Evolutionary conservation across 2,797 vertebrate genomes (phyloP).

Genomic region (Myripristis jacobus): DNA sequence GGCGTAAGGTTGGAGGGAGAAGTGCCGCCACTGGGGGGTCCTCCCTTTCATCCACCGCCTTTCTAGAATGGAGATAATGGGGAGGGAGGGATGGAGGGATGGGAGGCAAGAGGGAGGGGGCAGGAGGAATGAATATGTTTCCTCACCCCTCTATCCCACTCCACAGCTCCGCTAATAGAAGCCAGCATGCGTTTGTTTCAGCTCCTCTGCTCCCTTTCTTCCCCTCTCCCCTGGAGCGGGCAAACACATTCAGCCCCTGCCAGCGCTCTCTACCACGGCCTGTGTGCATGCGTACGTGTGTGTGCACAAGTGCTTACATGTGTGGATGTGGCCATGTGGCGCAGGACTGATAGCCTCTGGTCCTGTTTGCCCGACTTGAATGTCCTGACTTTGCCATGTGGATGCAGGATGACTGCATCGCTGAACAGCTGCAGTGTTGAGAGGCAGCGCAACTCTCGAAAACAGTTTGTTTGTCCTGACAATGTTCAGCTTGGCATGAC

Average conservation of each 20-base stretch:
- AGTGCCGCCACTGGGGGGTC: slow-evolving; percentile 74
- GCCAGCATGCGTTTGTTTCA: slow-evolving; percentile 83
- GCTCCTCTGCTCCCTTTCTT: slow-evolving; percentile 79
- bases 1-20: slow-evolving; percentile 74
- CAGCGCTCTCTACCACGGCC: slow-evolving; percentile 62
- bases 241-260: slow-evolving; percentile 78
- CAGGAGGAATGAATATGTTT: slow-evolving; percentile 71
- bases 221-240: slow-evolving; percentile 71
- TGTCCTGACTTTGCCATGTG: slow-evolving; percentile 45
- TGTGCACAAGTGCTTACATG: slow-evolving; percentile 37
- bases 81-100: slow-evolving; percentile 66
- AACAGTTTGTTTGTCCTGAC: slow-evolving; percentile 60
- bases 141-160: slow-evolving; percentile 73
- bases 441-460: slow-evolving; percentile 12
- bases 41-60: slow-evolving; percentile 78
- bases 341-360: slow-evolving; percentile 58
- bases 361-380: slow-evolving; percentile 62
- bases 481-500: slow-evolving; percentile 45
- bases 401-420: slow-evolving; percentile 38
- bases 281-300: slow-evolving; percentile 34
- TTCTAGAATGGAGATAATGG: slow-evolving; percentile 83
- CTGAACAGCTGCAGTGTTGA: slow-evolving; percentile 34
- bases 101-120: slow-evolving; percentile 39
- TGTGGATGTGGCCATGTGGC: slow-evolving; percentile 72
- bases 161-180: slow-evolving; percentile 82